A percentile compares a stretch with the other conserved stretches of the same genome.
Evolutionary conservation across 1,140 invertebrate species (phyloP).

Genomic region (Saccostrea echinata): DNA sequence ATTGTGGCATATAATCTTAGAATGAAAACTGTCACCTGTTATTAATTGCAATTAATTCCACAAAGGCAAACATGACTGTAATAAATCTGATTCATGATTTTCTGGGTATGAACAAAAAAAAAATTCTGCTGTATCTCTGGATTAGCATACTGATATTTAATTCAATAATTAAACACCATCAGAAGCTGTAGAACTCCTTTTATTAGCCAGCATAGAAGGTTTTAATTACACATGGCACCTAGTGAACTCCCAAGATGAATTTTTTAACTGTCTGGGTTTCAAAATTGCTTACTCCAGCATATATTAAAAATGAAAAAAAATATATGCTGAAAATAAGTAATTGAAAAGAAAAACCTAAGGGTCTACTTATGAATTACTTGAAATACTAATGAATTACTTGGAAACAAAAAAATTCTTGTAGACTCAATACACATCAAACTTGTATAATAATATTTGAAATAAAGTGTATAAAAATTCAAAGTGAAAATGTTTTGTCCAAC

Average conservation of each 20-base stretch:
- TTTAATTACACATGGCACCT: background rate
- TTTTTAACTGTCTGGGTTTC: background rate
- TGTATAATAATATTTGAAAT: no score
- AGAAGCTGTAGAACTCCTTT: background rate
- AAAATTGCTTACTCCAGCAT: background rate
- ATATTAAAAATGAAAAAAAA: background rate
- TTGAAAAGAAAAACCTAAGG: no score
- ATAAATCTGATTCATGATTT: background rate
- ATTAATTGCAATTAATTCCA: slow-evolving; percentile 13
- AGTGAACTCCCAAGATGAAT: no score
- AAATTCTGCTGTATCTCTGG: background rate
- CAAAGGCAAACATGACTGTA: background rate
- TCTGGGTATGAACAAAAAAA: background rate
- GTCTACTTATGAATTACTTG: no score
- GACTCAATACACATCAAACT: no score
- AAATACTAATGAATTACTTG: no score
- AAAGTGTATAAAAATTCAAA: no score
- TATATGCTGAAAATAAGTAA: background rate
- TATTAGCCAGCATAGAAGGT: background rate
- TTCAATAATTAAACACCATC: background rate
- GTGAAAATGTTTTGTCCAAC: no score
- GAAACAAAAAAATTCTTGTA: no score
- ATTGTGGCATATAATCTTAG: background rate
- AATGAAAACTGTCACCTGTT: background rate
- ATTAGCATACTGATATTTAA: background rate